Base-by-base conservation (phyloP, 2,113 vertebrate species). In the human region DNA sequence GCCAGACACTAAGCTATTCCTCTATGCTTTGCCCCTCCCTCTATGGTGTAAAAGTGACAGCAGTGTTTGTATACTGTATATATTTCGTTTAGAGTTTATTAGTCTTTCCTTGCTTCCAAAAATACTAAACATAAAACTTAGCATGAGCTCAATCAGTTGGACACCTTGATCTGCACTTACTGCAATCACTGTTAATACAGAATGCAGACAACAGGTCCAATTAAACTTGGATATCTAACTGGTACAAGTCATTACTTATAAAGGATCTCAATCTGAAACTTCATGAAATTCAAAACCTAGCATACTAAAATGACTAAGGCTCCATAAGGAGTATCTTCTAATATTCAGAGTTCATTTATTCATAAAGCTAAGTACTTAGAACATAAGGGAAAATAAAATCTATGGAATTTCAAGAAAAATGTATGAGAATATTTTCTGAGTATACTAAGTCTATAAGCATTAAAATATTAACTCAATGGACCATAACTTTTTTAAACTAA, bases 341-440 rank as follows among this genome's bases (percentile, higher is more conserved):
- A 84, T 57, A 97, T 48, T 35, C 27, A 93, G 14, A 48, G 23
- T 80, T 89, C 70, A 84, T 43, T 84, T 48, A 8, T 73, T 85
- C n/a, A 64, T 6, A 94, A 94, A 95, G 64, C 38, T 92, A 61
- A 95, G 57, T 94, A 84, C 5, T 93, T 93, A 52, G 11, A 96
- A 93, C 12, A 93, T 20, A 89, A 16, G 55, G 38, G 83, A 92
- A 96, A 97, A 93, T 66, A 92, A 84, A 94, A 94, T 66, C 81
- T 90, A 93, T 43, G 25, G 45, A 87, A 93, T 87, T 73, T 91
- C 40, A 81, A 61, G 3, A 11, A 48, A 68, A 88, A 89, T 27
- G 2, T 92, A 52, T 81, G 38, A 90, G 30, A 25, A 80, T 90
- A 90, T 73, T 93, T 94, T 95, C 59, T 88, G 78, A 90, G 30